Base-by-base conservation (phyloP, 2,888 invertebrate genomes). In the Strigamia crassipes region DNA sequence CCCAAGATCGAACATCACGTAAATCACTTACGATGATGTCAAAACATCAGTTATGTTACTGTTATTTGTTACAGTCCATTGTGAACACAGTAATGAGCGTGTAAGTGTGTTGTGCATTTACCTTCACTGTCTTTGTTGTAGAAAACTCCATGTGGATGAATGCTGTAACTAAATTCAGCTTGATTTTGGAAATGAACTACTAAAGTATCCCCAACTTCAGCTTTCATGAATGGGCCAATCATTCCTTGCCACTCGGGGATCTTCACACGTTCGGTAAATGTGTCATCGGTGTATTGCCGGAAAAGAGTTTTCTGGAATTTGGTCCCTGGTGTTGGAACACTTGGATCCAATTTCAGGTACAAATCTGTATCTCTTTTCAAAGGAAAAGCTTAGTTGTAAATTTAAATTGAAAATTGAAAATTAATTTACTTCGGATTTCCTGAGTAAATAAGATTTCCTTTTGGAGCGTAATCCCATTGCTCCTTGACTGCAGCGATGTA, bases 181-280 rank as follows among this genome's bases (percentile, higher is more conserved):
- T 83, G 83, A 79, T 84, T 84, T 23, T 82, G 51, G 80, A 84
- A 84, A 34, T 79, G 23, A 1, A 84, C 66, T 23, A 82, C 80
- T 31, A 84, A 31, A 42, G 82, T 82, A 66, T 87, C 87, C 0
- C 86, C 86, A 12, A 86, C 85, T 82, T 86, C 86, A 10, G 84
- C 87, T 34, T 84, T 84, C 15, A 87, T 84, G 38, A 85, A 84
- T 1, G 87, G 87, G 10, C 87, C 87, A 18, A 84, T 42, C 77
- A 84, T 77, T 13, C 83, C 84, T 73, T 84, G 80, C 41, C 83
- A 82, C 9, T 80, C 82, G 23, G 82, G 82, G 12, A 82, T 56
- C 1, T 73, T 23, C 56, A 82, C 83, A 51, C 81, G 79, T 4
- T 80, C 12, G 4, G 38, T 80, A 78, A 84, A 84, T 12, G 83